Conservation (phyloP, 2,888 invertebrate species). For the Argyresthia goedartella region DNA sequence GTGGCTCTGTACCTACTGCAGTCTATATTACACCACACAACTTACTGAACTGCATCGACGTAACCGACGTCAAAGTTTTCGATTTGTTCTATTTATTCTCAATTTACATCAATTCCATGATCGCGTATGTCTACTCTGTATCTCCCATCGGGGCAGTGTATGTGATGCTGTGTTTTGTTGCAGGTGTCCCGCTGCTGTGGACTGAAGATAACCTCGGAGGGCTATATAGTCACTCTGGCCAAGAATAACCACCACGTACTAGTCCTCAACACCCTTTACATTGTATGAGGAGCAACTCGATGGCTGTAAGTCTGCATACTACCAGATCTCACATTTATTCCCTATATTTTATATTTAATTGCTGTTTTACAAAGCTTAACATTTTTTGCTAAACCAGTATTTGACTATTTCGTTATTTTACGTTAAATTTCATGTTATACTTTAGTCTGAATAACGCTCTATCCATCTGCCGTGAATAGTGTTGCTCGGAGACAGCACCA, state of each 20-base stretch:
- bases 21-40: no score
- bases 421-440: slow-evolving; percentile 53
- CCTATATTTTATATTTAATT: slow-evolving; percentile 68
- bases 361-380: slow-evolving; percentile 67
- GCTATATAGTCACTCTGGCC: slow-evolving; percentile 95
- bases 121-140: no score
- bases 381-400: slow-evolving; percentile 69
- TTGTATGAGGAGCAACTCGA: slow-evolving; percentile 79
- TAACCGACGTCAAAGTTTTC: no score
- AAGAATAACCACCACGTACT: slow-evolving; percentile 99
- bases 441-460: slow-evolving; percentile 51
- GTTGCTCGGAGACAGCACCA: slow-evolving; percentile 16
- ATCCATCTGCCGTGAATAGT: slow-evolving; percentile 46
- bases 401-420: slow-evolving; percentile 64
- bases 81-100: no score
- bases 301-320: slow-evolving; percentile 71
- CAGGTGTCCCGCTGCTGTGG: slow-evolving; percentile 98
- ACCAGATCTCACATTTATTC: slow-evolving; percentile 72
- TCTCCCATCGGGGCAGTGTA: no score
- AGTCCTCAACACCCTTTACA: slow-evolving; percentile 94
- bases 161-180: neutral
- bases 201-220: slow-evolving; percentile 96
- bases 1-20: no score
- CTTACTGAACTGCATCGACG: no score
- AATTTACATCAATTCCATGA: no score